Conservation (phyloP, 2,113 vertebrate species). For the Empidonax traillii region DNA sequence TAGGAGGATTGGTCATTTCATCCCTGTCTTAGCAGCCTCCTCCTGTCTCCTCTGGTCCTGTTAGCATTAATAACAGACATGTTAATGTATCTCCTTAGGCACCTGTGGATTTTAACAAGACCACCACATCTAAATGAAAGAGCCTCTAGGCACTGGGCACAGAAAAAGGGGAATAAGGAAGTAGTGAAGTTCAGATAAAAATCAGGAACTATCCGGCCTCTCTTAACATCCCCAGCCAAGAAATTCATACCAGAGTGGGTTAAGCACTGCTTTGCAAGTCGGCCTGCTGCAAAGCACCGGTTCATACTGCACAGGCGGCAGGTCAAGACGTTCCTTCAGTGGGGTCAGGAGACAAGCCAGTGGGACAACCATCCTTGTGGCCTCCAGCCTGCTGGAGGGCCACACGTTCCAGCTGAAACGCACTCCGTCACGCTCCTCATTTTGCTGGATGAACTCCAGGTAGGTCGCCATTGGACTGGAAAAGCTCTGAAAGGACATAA, state of each 20-base stretch:
- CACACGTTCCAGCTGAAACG: slow-evolving; percentile 99
- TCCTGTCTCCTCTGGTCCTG: background rate
- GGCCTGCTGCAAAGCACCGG: slow-evolving; percentile 91
- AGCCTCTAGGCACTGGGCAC: background rate
- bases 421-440: slow-evolving; percentile 93
- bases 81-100: background rate
- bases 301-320: slow-evolving; percentile 94
- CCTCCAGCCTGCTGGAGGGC: slow-evolving; percentile 95
- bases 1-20: background rate
- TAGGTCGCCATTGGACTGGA: slow-evolving; percentile 84
- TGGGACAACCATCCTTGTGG: slow-evolving; percentile 92
- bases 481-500: slow-evolving; percentile 45
- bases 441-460: slow-evolving; percentile 97
- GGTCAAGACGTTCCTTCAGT: slow-evolving; percentile 88
- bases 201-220: background rate
- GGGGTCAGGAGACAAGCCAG: slow-evolving; percentile 95
- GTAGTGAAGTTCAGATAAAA: background rate
- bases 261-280: slow-evolving; percentile 94
- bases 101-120: background rate
- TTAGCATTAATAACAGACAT: background rate
- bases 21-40: background rate
- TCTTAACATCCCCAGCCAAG: background rate
- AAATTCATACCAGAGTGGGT: slow-evolving; percentile 89
- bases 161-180: background rate
- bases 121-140: background rate